A percentile compares a stretch with the other conserved stretches of the same genome.
Evolutionary conservation across 1,140 invertebrate species (phyloP).

Genomic region (Rhyacophila brunnea): DNA sequence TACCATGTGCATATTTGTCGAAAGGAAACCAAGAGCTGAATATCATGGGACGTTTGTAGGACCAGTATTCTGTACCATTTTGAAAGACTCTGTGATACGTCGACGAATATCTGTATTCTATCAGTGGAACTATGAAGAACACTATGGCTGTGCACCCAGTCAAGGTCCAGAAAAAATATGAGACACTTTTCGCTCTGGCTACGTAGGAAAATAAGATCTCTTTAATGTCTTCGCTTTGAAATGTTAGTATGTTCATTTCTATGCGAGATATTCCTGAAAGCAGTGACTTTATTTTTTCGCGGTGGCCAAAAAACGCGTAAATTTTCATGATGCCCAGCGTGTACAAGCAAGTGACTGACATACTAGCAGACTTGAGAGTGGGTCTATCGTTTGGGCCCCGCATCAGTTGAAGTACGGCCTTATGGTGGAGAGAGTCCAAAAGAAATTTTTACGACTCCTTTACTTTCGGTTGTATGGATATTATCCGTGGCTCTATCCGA

Average conservation of each 20-base stretch:
- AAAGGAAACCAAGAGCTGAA: constrained; percentile 38
- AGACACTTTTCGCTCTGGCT: constrained; percentile 11
- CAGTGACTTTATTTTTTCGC: constrained; percentile 21
- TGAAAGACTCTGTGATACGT: constrained; percentile 21
- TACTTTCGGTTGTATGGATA: too few relatives aligned
- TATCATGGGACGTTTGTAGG: constrained; percentile 28
- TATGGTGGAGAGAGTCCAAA: too few relatives aligned
- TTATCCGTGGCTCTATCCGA: too few relatives aligned
- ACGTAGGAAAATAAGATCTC: constrained; percentile 17
- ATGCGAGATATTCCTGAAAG: constrained; percentile 19
- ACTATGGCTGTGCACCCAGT: constrained; percentile 25
- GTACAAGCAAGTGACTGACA: constrained; percentile 33
- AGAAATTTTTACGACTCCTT: too few relatives aligned
- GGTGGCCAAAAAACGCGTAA: constrained; percentile 26
- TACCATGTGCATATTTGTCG: constrained; percentile 24
- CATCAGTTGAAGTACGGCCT: too few relatives aligned
- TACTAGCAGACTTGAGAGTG: too few relatives aligned
- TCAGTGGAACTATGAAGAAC: constrained; percentile 29
- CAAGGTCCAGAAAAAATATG: constrained; percentile 28
- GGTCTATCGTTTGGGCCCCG: too few relatives aligned
- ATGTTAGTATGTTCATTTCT: constrained; percentile 22
- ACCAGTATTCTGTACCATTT: constrained; percentile 32
- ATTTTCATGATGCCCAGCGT: constrained; percentile 30
- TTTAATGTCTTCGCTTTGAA: constrained; percentile 14
- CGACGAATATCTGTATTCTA: constrained; percentile 30